Evolutionary conservation across 2,797 vertebrate species (phyloP).

Genomic region (Gila robusta): DNA sequence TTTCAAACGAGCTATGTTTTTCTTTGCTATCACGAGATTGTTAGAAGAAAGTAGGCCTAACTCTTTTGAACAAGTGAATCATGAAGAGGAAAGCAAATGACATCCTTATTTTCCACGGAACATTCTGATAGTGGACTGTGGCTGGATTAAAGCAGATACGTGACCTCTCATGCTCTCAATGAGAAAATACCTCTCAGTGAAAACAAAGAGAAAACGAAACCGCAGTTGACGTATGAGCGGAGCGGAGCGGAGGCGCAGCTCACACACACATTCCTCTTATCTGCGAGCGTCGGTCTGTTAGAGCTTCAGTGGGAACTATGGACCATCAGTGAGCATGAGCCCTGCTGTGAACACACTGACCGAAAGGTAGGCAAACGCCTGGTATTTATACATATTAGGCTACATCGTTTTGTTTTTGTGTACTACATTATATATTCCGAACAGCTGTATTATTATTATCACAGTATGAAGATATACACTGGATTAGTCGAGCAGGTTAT

Average conservation of each 20-base stretch:
- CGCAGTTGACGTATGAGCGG: constrained; percentile 3
- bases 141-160: background rate
- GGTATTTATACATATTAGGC: too few species aligned
- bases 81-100: constrained; percentile 20
- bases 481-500: background rate
- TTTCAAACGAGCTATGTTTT: background rate
- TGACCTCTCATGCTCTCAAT: background rate
- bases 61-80: background rate
- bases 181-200: constrained; percentile 22
- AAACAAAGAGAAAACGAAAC: constrained; percentile 57
- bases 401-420: background rate
- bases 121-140: background rate
- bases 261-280: background rate
- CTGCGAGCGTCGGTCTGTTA: background rate
- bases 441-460: too few species aligned
- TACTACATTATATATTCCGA: background rate
- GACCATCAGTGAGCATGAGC: constrained; percentile 8
- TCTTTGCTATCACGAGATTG: background rate
- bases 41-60: background rate
- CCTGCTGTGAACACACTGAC: constrained; percentile 1
- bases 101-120: constrained; percentile 24
- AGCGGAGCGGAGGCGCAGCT: background rate
- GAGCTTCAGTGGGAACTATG: constrained; percentile 18
- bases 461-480: background rate
- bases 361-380: constrained; percentile 1